phyloP scores from a whole-genome alignment of 2,888 invertebrate genomes.

The Quadroppia sp. region DNA sequence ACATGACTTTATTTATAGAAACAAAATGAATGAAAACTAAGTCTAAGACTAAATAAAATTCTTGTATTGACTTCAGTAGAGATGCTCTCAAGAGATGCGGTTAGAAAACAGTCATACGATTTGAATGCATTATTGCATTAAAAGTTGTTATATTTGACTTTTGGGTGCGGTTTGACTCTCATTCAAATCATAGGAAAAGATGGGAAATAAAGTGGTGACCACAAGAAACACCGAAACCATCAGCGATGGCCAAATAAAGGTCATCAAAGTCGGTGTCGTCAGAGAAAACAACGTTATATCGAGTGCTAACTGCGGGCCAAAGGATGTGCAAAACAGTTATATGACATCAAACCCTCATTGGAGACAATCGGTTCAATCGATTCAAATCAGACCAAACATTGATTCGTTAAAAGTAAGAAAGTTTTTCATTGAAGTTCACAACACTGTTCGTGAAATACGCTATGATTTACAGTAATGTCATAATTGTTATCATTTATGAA shows the following conservation, averaged over 20 bases:
- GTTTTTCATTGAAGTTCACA: too few relatives aligned
- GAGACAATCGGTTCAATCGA: conserved; percentile 4
- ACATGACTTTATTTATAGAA: neutral
- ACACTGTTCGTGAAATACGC: too few relatives aligned
- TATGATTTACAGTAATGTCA: neutral
- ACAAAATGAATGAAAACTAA: neutral
- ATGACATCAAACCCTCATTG: neutral
- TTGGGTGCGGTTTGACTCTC: neutral
- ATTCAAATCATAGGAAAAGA: neutral
- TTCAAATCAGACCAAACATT: neutral
- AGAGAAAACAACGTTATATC: conserved; percentile 14
- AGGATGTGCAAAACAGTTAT: neutral
- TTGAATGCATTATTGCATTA: neutral
- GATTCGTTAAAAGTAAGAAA: conserved; percentile 3
- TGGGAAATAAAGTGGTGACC: conserved; percentile 7
- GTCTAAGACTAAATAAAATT: neutral
- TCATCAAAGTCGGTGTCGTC: conserved; percentile 4
- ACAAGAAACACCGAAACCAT: too few relatives aligned
- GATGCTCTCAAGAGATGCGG: neutral
- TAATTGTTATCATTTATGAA: too few relatives aligned
- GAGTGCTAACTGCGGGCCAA: neutral
- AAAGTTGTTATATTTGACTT: too few relatives aligned
- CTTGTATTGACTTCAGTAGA: neutral
- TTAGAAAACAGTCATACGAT: neutral
- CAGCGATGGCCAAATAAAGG: neutral